Conservation (phyloP, 2,888 invertebrate species). For the Zelleria hepariella region DNA sequence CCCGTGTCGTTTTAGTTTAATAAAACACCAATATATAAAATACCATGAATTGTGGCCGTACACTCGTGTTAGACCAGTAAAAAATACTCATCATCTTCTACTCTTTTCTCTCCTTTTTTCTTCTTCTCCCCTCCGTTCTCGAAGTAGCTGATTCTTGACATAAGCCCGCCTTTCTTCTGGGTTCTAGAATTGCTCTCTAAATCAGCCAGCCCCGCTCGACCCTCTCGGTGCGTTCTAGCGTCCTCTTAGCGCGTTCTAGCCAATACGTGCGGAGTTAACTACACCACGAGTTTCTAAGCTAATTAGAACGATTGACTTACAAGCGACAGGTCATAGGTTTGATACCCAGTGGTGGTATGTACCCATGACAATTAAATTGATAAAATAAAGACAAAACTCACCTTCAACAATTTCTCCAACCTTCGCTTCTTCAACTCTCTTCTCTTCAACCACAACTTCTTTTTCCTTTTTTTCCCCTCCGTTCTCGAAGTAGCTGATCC, state of each 20-base stretch:
- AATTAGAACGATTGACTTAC: too few species aligned
- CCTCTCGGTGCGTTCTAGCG: constrained; percentile 72
- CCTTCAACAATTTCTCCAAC: not conserved
- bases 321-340: too few species aligned
- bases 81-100: too few species aligned
- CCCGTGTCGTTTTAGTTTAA: too few species aligned
- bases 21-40: too few species aligned
- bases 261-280: too few species aligned
- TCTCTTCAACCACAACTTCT: constrained; percentile 17
- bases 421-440: constrained; percentile 12
- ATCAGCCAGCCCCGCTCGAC: constrained; percentile 19
- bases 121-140: constrained; percentile 39
- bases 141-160: constrained; percentile 57
- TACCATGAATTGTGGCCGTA: too few species aligned
- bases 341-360: too few species aligned
- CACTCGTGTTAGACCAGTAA: too few species aligned
- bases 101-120: constrained; percentile 18
- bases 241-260: constrained; percentile 72
- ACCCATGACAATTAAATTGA: too few species aligned
- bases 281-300: too few species aligned
- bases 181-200: constrained; percentile 11
- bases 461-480: constrained; percentile 28
- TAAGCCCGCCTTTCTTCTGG: constrained; percentile 31
- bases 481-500: constrained; percentile 56
- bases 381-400: not conserved